Percentiles rank a stretch among this genome's conserved stretches.
Evolutionary conservation across 2,113 vertebrate genomes (phyloP).

Genomic region (Dromiciops gliroides): DNA sequence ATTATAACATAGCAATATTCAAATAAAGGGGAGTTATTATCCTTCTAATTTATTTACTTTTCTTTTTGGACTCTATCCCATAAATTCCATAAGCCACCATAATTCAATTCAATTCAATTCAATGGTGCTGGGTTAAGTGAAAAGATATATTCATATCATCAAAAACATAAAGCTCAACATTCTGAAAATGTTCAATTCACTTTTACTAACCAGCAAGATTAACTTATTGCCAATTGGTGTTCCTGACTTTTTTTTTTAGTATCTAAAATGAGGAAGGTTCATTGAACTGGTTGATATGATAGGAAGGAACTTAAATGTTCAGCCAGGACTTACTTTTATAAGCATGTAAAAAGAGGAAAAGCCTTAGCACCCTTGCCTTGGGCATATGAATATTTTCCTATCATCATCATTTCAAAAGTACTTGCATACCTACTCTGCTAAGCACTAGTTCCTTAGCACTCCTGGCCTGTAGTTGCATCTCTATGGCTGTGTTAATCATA

Average conservation of each 20-base stretch:
- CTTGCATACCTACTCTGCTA: slow-evolving; percentile 9
- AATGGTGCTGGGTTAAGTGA: slow-evolving; percentile 32
- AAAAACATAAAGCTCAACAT: slow-evolving; percentile 23
- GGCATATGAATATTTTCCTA: not conserved
- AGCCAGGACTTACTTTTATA: not conserved
- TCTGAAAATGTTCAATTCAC: not conserved
- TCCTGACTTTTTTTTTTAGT: not conserved
- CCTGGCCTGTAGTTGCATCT: slow-evolving; percentile 14
- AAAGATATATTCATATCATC: not conserved
- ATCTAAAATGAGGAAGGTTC: slow-evolving; percentile 10
- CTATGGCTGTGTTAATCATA: not conserved
- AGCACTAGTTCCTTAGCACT: slow-evolving; percentile 32
- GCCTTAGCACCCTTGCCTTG: no score
- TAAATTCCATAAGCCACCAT: not conserved
- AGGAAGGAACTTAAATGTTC: not conserved
- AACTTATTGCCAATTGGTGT: not conserved
- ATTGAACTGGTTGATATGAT: not conserved
- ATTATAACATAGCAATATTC: slow-evolving; percentile 30
- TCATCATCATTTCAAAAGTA: slow-evolving; percentile 31
- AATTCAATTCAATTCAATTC: not conserved
- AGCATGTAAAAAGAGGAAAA: not conserved
- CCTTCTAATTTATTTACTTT: slow-evolving; percentile 10
- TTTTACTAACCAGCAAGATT: not conserved
- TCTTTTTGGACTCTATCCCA: slow-evolving; percentile 39
- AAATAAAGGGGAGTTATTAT: slow-evolving; percentile 12